Base-by-base conservation (phyloP, 92 coral and sea anemone species). In the Chrysogorgia sp. region DNA sequence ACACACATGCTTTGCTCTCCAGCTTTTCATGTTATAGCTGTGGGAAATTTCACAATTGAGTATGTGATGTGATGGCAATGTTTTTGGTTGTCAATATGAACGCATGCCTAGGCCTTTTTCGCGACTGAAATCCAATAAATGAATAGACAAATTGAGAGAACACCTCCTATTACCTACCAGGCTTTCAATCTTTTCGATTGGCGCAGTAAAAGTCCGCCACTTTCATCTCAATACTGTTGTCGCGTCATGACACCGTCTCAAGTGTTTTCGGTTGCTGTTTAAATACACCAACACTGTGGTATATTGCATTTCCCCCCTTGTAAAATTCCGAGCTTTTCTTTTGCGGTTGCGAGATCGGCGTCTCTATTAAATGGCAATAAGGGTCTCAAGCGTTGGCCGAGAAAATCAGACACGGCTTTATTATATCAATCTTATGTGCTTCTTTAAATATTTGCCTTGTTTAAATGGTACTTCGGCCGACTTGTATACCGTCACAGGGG, bases 401-500 rank as follows among this genome's bases (percentile, higher is more conserved):
- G 55, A 56, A 34, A 29, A 52, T 34, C 64, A 53, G 64, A 72
- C 65, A 35, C 65, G 63, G 58, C 55, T 34, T 72, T 58, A 72
- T 72, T 72, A 72, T 40, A 34, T 23, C 64, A 20, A 32, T 35
- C 26, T 37, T 32, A 22, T 37, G 71, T 14, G 59, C 35, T 21
- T 72, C 40, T 26, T 55, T 53, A 43, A 72, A 72, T 72, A 72
- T 72, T 72, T 72, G 79, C 23, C 79, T 72, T 72, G 79, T 72
- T 72, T 72, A 72, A 72, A 72, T 35, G 63, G 79, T 25, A 58
- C 50, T 53, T 29, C 30, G 34, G 23, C 58, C 79, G 79, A 31
- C 64, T 72, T 56, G 49, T 72, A 72, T 72, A 56, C 76, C 53
- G 50, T 13, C 52, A 23, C 49, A 56, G 50, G 10, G 50, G 30